These are phyloP conservation scores for Lota lota DNA, from an alignment of 2,113 vertebrate species.

Conservation along the genomic window DNA sequence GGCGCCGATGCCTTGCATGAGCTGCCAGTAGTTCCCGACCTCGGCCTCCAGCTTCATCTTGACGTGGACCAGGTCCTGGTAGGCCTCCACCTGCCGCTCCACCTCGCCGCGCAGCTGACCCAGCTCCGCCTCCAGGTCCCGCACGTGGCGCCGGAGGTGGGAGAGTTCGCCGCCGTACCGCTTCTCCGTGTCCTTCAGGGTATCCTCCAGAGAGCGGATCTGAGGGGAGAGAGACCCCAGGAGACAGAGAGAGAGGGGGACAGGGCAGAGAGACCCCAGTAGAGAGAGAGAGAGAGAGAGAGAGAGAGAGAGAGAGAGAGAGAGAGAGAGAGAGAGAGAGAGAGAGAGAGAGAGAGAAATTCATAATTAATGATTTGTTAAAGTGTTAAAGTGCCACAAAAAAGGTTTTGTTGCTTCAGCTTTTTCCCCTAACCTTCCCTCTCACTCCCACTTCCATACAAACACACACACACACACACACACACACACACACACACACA, in stretches of 20 bases:
- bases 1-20: constrained; percentile 45
- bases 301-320: too few relatives aligned
- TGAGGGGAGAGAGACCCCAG: constrained; percentile 25
- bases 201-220: constrained; percentile 66
- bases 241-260: neutral
- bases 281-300: too few relatives aligned
- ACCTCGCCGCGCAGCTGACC: constrained; percentile 54
- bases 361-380: too few relatives aligned
- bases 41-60: constrained; percentile 79
- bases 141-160: constrained; percentile 43
- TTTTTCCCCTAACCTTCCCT: too few relatives aligned
- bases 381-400: too few relatives aligned
- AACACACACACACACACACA: too few relatives aligned
- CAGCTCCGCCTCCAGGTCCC: constrained; percentile 61
- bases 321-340: too few relatives aligned
- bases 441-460: too few relatives aligned
- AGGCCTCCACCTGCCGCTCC: constrained; percentile 59
- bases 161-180: constrained; percentile 43
- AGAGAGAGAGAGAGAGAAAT: too few relatives aligned
- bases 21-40: constrained; percentile 62
- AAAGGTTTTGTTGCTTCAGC: too few relatives aligned
- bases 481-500: too few relatives aligned
- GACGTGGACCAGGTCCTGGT: constrained; percentile 68
- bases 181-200: constrained; percentile 35
- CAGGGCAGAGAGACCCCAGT: too few relatives aligned